phyloP scores from a whole-genome alignment of 2,113 vertebrate species.

The Mormoops blainvillei region DNA sequence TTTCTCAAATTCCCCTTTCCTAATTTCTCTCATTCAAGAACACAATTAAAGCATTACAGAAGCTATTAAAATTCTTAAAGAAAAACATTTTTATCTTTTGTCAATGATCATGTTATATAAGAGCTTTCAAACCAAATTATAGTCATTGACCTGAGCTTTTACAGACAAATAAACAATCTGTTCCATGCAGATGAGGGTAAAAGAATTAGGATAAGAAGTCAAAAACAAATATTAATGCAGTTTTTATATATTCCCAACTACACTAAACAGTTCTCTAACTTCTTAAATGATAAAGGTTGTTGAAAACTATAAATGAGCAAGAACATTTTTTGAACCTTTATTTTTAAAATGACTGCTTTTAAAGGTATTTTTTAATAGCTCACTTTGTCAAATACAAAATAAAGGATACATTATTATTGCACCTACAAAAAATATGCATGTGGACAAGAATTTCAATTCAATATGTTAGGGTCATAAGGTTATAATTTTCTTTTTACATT shows the following conservation, averaged over 20 bases:
- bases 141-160: neutral
- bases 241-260: neutral
- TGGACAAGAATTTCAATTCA: neutral
- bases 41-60: conserved; percentile 34
- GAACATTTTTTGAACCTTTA: neutral
- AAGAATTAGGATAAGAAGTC: neutral
- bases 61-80: conserved; percentile 21
- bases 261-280: neutral
- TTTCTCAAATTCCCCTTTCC: conserved; percentile 29
- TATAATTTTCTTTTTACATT: neutral
- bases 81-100: neutral
- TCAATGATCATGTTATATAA: neutral
- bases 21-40: conserved; percentile 36
- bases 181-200: neutral
- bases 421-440: conserved; percentile 5
- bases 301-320: neutral
- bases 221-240: conserved; percentile 15
- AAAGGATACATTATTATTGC: neutral
- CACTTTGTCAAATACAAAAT: conserved; percentile 8
- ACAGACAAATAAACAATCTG: neutral
- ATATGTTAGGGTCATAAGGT: neutral
- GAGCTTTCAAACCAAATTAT: conserved; percentile 17
- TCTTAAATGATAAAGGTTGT: neutral
- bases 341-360: neutral
- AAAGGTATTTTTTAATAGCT: neutral